Conservation (phyloP, 2,797 vertebrate genomes). For the Alauda arvensis region DNA sequence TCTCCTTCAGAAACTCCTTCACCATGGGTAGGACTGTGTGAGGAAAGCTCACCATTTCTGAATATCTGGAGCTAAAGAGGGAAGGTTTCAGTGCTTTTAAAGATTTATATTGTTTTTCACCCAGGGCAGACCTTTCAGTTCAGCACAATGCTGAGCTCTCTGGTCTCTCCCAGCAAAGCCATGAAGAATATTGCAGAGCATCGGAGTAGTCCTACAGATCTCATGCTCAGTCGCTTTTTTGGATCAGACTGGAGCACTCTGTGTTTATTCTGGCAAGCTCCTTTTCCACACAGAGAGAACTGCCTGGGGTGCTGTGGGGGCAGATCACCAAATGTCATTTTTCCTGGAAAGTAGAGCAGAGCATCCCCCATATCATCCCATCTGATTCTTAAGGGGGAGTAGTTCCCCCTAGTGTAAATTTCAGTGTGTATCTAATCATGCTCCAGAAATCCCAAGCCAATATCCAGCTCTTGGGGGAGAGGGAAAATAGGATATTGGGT, state of each 20-base stretch:
- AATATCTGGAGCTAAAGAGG: not conserved
- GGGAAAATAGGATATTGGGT: not conserved
- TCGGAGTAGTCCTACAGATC: not conserved
- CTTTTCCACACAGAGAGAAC: not conserved
- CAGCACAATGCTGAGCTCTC: not conserved
- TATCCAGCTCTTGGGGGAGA: not conserved
- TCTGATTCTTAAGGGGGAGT: not conserved
- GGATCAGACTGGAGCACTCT: not conserved
- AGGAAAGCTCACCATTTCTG: not conserved
- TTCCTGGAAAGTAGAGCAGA: not conserved
- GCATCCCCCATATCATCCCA: not conserved
- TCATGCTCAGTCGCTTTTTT: not conserved
- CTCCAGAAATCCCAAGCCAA: not conserved
- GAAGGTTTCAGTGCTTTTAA: not conserved
- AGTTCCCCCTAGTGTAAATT: not conserved
- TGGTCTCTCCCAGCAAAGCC: not conserved
- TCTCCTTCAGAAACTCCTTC: not conserved
- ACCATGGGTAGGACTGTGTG: accelerated
- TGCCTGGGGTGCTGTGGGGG: not conserved
- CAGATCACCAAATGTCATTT: not conserved
- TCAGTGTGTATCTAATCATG: not conserved
- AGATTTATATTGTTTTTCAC: not conserved
- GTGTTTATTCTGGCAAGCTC: not conserved
- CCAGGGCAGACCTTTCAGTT: not conserved
- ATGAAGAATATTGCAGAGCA: not conserved